Evolutionary conservation across 2,113 vertebrate species (phyloP), one percentile per base, ranked within the genome.

Genomic region (Hoplias malabaricus): DNA sequence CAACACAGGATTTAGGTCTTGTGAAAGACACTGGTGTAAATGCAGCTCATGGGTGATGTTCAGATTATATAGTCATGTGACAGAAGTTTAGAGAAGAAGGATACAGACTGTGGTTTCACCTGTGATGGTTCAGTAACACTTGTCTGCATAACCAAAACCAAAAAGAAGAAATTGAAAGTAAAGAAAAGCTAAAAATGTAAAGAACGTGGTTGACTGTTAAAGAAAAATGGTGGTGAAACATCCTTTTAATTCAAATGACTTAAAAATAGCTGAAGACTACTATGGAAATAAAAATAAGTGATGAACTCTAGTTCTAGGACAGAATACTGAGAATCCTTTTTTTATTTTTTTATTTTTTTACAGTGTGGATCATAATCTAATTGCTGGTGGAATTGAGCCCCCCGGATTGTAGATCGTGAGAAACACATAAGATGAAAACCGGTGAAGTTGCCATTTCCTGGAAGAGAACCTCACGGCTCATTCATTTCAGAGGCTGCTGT

Each of bases 401-500:
- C 31, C 19, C 29, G 33, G 4, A 25, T 29, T 68, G 14, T 29
- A 63, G 13, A 4, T 5, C 5, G 3, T 50, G 46, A 29, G 14
- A 54, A 68, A 67, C n/a, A 54, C 2, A 13, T 57, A 46, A 27
- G 25, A 7, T 14, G 57, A 13, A 68, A 2, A 23, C 5, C 1
- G 8, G 8, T 25, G 3, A 8, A 5, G 7, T 77, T 87, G 92
- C 91, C 91, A 91, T 91, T 1, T 87, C 69, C 5, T 71, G 33
- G 54, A 92, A 93, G 40, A 87, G 57, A 0, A 0, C 0, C 2
- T 87, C 86, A 91, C 83, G 93, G 88, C 4, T 2, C 6, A 1
- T 42, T 57, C 12, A 92, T 89, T 66, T 90, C 91, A 3, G 0
- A 3, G 0, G 88, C 89, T 0, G 89, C 91, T n/a, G n/a, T 90